Evolutionary conservation across 2,888 invertebrate genomes (phyloP), one percentile per base, ranked within the genome.

Genomic region (Pyrrhopygopsis socrates): DNA sequence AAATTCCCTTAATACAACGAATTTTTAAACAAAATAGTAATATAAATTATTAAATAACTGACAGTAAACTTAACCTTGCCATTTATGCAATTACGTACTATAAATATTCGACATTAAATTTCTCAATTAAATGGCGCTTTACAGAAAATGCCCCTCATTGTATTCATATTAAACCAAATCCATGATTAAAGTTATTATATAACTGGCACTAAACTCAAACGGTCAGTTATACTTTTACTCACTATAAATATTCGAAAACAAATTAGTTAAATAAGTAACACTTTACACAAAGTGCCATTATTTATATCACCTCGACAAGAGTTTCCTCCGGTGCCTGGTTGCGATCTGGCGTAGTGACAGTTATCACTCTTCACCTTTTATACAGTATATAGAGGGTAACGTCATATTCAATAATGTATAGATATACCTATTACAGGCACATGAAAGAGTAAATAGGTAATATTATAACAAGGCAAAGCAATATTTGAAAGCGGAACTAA

Each of bases 391-490:
- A 60, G 29, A 60, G 18, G 1, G 60, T 60, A 13, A 60, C 15
- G 22, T 58, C 29, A 60, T 27, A 27, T 29, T 27, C 27, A 27
- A 13, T 29, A 60, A 60, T 60, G 2, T 60, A 60, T 15, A 27
- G 27, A 27, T 60, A 60, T n/a, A n/a, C n/a, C n/a, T 18, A 60
- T n/a, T 27, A 27, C 60, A 60, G 60, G 60, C 60, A 60, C 60
- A 60, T 60, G 60, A n/a, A 60, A 60, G 60, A 60, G 60, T 60
- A 60, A 60, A 60, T 60, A 60, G 27, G 27, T n/a, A 27, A 15
- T 60, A 60, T 60, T 60, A 27, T 58, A 54, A 60, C 60, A 27
- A 60, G 15, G 15, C 20, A 27, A 60, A 58, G 9, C 6, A 58
- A 22, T 8, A 9, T 58, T 58, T 0, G n/a, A n/a, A 22, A 24